A percentile compares a stretch with the other conserved stretches of the same genome.
phyloP scores from a whole-genome alignment of 1,140 invertebrate genomes.

The Bombus terrestris region DNA sequence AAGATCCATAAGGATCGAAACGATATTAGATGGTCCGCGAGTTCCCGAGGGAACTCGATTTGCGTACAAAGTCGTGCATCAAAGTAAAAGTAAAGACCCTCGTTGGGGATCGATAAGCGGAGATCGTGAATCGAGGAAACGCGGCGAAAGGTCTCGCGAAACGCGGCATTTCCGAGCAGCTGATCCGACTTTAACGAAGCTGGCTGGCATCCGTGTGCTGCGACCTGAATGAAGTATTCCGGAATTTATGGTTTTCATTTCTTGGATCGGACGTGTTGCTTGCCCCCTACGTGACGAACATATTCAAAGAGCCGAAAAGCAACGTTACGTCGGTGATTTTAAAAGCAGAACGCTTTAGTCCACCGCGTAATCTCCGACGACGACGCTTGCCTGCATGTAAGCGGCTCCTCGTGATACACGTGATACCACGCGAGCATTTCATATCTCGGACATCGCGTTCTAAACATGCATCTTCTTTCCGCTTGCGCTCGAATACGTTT shows the following conservation, averaged over 20 bases:
- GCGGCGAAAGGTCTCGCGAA: neutral
- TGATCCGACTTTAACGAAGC: conserved; percentile 67
- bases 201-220: conserved; percentile 14
- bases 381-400: conserved; percentile 19
- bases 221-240: conserved; percentile 51
- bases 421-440: neutral
- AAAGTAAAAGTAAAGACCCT: too few relatives aligned
- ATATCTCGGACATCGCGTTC: neutral
- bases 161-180: neutral
- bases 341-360: conserved; percentile 24
- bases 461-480: neutral
- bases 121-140: neutral
- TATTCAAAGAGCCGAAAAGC: conserved; percentile 56
- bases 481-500: too few relatives aligned
- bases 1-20: neutral
- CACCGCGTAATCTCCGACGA: conserved; percentile 10
- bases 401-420: conserved; percentile 7
- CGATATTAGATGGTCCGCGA: neutral
- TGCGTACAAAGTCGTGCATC: neutral
- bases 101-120: neutral
- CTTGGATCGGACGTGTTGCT: conserved; percentile 67
- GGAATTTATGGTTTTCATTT: conserved; percentile 73
- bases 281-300: conserved; percentile 59
- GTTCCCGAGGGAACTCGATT: neutral
- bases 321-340: conserved; percentile 41